phyloP scores from a whole-genome alignment of 2,113 vertebrate species.

The Coptodon bakossiorum region DNA sequence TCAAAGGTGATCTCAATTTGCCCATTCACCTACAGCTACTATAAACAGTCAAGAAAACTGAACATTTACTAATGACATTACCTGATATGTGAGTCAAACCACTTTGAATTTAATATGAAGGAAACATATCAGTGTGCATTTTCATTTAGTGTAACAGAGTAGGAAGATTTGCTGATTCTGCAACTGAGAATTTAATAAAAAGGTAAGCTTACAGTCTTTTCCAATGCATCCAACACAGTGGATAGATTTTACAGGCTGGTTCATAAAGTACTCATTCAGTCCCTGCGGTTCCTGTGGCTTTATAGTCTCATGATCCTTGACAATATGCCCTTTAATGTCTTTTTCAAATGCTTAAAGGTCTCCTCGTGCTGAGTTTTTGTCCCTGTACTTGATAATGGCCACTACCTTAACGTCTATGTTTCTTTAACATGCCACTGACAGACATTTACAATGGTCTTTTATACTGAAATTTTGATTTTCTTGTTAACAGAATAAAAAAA shows the following conservation, averaged over 20 bases:
- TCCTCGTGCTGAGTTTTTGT: neutral
- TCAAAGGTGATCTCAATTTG: neutral
- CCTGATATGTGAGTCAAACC: neutral
- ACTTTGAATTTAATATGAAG: neutral
- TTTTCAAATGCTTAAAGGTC: slow-evolving; percentile 11
- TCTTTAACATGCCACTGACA: neutral
- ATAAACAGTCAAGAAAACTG: neutral
- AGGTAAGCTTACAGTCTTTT: neutral
- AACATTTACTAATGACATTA: neutral
- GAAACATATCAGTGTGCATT: neutral
- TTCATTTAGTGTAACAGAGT: neutral
- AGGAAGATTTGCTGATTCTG: neutral
- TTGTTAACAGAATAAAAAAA: neutral
- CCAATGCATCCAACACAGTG: neutral
- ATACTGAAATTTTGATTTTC: neutral
- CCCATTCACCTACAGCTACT: neutral
- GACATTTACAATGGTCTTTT: neutral
- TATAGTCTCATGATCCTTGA: neutral
- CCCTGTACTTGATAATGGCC: neutral
- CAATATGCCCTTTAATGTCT: neutral
- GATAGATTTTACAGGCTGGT: neutral
- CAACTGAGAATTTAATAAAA: neutral
- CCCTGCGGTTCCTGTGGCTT: neutral
- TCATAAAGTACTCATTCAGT: neutral
- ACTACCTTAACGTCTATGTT: neutral